These are phyloP conservation scores for Caenorhabditis macrosperma DNA, from an alignment of 2,888 invertebrate genomes.

Conservation along the genomic window DNA sequence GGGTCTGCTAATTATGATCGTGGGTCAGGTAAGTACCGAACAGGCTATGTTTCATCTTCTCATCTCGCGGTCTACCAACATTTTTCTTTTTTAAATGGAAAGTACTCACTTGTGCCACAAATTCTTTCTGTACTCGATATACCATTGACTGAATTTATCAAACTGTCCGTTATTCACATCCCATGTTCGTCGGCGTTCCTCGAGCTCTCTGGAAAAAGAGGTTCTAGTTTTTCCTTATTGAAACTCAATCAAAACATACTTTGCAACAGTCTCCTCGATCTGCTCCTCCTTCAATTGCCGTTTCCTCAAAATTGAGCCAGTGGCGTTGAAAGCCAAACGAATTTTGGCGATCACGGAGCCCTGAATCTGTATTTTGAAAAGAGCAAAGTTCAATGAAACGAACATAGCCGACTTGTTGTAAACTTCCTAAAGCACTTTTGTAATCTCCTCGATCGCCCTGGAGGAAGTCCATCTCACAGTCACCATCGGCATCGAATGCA, in stretches of 20 bases:
- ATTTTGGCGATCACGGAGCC: conserved; percentile 80
- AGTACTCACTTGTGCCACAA: conserved; percentile 78
- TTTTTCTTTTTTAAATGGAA: neutral
- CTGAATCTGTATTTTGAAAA: too few species aligned
- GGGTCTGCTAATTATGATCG: too few species aligned
- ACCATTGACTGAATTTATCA: conserved; percentile 79
- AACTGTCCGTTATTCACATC: conserved; percentile 79
- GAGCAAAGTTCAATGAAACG: conserved; percentile 26
- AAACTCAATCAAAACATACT: conserved; percentile 8
- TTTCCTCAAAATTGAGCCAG: conserved; percentile 73
- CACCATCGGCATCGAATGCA: conserved; percentile 78
- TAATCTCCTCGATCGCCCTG: conserved; percentile 76
- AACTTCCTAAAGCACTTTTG: conserved; percentile 76
- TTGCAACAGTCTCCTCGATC: conserved; percentile 73
- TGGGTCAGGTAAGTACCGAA: too few species aligned
- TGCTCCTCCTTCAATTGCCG: conserved; percentile 75
- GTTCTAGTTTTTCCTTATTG: too few species aligned
- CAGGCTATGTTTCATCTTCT: too few species aligned
- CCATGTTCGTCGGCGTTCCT: conserved; percentile 75
- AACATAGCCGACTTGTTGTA: conserved; percentile 80
- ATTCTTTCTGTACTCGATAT: conserved; percentile 78
- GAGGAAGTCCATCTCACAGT: conserved; percentile 79
- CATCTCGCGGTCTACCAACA: too few species aligned
- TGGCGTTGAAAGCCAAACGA: conserved; percentile 79
- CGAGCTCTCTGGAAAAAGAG: conserved; percentile 61